Percentiles rank a stretch among this genome's conserved stretches.
Conservation (phyloP, 2,113 vertebrate genomes). For the Dasyurus viverrinus region DNA sequence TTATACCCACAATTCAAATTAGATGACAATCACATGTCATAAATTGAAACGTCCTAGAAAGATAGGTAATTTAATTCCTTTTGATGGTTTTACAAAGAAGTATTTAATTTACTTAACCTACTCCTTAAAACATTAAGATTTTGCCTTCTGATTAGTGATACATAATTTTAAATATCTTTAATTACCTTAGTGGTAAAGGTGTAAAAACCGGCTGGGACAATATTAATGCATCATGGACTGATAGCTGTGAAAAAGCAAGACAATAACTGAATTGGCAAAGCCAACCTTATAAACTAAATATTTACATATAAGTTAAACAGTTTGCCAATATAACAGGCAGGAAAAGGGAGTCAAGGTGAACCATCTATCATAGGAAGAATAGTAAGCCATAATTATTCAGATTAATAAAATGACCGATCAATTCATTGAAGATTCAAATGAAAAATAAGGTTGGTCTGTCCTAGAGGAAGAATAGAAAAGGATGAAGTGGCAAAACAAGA, state of each 20-base stretch:
- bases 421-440: not conserved
- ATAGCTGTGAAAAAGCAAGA: slow-evolving; percentile 88
- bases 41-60: not conserved
- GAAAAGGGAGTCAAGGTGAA: slow-evolving; percentile 39
- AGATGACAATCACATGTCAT: not conserved
- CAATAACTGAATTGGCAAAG: slow-evolving; percentile 52
- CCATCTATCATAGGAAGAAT: slow-evolving; percentile 38
- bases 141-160: slow-evolving; percentile 59
- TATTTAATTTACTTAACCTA: slow-evolving; percentile 35
- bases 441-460: not conserved
- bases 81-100: slow-evolving; percentile 30
- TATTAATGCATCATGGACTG: slow-evolving; percentile 93
- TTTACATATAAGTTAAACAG: slow-evolving; percentile 50
- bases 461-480: not conserved
- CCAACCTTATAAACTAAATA: slow-evolving; percentile 57
- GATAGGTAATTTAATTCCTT: not conserved
- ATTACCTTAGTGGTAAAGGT: slow-evolving; percentile 96
- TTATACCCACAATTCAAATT: not conserved
- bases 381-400: slow-evolving; percentile 25
- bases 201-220: slow-evolving; percentile 97
- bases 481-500: not conserved
- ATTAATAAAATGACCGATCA: not conserved
- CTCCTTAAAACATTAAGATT: slow-evolving; percentile 29
- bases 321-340: slow-evolving; percentile 20
- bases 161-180: slow-evolving; percentile 66